Conservation (phyloP, 2,888 invertebrate species). For the Troides helena region DNA sequence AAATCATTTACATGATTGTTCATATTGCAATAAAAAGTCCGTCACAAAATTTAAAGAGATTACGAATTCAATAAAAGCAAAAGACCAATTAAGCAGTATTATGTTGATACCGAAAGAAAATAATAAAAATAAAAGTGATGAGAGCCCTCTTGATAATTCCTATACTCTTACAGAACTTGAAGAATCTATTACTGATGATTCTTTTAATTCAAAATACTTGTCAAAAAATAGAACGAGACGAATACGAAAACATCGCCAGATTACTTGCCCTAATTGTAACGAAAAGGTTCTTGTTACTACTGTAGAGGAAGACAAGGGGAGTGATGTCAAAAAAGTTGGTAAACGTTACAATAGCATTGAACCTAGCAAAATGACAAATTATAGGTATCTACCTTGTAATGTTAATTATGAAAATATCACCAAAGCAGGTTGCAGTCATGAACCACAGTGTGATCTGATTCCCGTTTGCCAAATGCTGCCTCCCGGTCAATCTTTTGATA, state of each 20-base stretch:
- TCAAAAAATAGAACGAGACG: slow-evolving; percentile 37
- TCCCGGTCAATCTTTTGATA: slow-evolving; percentile 35
- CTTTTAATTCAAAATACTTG: slow-evolving; percentile 24
- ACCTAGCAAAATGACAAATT: slow-evolving; percentile 39
- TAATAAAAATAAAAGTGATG: slow-evolving; percentile 11
- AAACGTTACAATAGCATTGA: slow-evolving; percentile 41
- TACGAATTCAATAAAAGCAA: slow-evolving; percentile 34
- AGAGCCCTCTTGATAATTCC: slow-evolving; percentile 18
- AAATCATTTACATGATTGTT: slow-evolving; percentile 45
- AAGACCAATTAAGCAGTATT: slow-evolving; percentile 36
- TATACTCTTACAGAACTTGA: slow-evolving; percentile 25
- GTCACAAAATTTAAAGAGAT: slow-evolving; percentile 36
- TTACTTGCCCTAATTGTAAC: slow-evolving; percentile 64
- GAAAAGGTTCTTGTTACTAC: slow-evolving; percentile 55
- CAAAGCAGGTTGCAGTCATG: slow-evolving; percentile 51
- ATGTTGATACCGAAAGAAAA: slow-evolving; percentile 8
- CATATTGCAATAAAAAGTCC: slow-evolving; percentile 33
- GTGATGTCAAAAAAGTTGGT: slow-evolving; percentile 41
- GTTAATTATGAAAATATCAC: slow-evolving; percentile 37
- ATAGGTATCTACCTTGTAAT: slow-evolving; percentile 38
- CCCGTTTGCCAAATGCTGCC: slow-evolving; percentile 65
- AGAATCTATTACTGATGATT: slow-evolving; percentile 24
- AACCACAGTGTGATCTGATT: slow-evolving; percentile 61
- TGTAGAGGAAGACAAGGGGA: slow-evolving; percentile 53
- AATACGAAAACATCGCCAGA: slow-evolving; percentile 45